phyloP scores from a whole-genome alignment of 2,888 invertebrate genomes.

The Aleiodes testaceus region DNA sequence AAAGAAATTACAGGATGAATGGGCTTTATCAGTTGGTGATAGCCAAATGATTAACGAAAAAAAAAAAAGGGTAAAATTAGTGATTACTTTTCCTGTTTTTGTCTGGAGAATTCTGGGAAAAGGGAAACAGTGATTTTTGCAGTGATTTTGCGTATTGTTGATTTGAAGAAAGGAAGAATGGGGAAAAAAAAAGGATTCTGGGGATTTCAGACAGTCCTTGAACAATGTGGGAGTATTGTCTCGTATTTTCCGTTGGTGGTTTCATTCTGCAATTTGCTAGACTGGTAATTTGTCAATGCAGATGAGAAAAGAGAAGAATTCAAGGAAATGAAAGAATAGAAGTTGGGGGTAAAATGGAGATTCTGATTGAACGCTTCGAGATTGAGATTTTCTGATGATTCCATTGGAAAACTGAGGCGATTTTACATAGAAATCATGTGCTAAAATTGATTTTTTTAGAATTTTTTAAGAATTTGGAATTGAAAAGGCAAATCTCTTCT shows the following conservation, averaged over 20 bases:
- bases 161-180: not conserved
- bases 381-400: too few species aligned
- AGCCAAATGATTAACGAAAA: constrained; percentile 2
- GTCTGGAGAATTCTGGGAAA: not conserved
- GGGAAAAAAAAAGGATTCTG: not conserved
- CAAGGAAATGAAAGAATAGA: not conserved
- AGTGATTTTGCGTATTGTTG: not conserved
- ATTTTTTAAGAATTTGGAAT: too few species aligned
- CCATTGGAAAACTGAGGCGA: too few species aligned
- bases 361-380: too few species aligned
- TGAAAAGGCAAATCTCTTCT: too few species aligned
- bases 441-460: too few species aligned
- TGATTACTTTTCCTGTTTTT: not conserved
- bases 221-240: constrained; percentile 9
- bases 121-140: not conserved
- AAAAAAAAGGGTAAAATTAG: not conserved
- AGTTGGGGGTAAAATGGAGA: too few species aligned
- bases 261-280: constrained; percentile 11
- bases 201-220: not conserved
- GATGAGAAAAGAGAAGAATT: not conserved
- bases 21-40: constrained; percentile 16
- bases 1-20: constrained; percentile 32
- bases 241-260: constrained; percentile 12
- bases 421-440: too few species aligned
- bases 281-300: constrained; percentile 3